These are phyloP conservation scores for Neoscelio sp. DNA, from an alignment of 2,888 invertebrate genomes.

Conservation along the genomic window DNA sequence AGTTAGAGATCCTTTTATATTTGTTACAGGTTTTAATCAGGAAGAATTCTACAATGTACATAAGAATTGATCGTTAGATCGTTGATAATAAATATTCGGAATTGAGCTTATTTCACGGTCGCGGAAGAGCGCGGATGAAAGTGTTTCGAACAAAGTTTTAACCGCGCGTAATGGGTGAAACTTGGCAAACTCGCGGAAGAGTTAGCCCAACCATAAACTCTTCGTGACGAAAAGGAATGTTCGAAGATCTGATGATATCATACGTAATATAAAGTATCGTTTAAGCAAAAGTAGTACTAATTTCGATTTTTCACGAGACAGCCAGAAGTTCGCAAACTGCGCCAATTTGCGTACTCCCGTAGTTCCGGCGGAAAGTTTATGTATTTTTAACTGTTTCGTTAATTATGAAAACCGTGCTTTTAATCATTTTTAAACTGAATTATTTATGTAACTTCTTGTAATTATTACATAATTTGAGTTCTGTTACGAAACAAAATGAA, in stretches of 20 bases:
- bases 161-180: conserved; percentile 81
- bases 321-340: conserved; percentile 8
- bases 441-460: conserved; percentile 11
- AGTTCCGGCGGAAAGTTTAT: conserved; percentile 11
- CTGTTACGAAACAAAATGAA: conserved; percentile 11
- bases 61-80: conserved; percentile 34
- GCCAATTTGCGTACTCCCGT: conserved; percentile 11
- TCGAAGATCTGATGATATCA: conserved; percentile 60
- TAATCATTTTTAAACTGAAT: conserved; percentile 23
- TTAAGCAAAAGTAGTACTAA: conserved; percentile 27
- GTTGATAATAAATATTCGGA: conserved; percentile 76
- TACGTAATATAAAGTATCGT: conserved; percentile 51
- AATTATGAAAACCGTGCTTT: conserved; percentile 12
- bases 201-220: conserved; percentile 79
- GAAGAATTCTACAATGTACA: neutral
- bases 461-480: neutral
- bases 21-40: neutral
- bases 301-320: conserved; percentile 39
- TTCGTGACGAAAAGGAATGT: conserved; percentile 69
- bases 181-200: conserved; percentile 78
- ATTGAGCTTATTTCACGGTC: conserved; percentile 81
- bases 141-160: conserved; percentile 82
- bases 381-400: conserved; percentile 26
- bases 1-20: neutral
- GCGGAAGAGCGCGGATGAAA: conserved; percentile 79